Evolutionary conservation across 2,113 vertebrate species (phyloP).

Genomic region (Clarias magur): DNA sequence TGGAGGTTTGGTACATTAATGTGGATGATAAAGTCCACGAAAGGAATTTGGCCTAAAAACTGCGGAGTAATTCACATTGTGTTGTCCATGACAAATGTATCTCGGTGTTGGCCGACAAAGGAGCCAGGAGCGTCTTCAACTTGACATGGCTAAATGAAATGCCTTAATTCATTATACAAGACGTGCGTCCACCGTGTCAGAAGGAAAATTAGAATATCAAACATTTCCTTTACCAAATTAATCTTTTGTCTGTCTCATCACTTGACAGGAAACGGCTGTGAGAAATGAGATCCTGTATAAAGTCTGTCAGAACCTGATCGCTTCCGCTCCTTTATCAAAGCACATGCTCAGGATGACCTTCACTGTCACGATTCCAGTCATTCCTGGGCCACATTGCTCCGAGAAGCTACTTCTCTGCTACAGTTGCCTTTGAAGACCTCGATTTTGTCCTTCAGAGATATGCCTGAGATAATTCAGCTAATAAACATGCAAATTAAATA

Average conservation of each 20-base stretch:
- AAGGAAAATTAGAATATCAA: constrained; percentile 78
- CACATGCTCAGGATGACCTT: neutral
- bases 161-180: constrained; percentile 77
- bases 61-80: neutral
- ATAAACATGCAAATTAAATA: neutral
- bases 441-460: neutral
- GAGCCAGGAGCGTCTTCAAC: constrained; percentile 71
- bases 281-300: neutral
- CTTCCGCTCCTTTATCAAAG: neutral
- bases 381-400: neutral
- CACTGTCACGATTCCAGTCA: neutral
- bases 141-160: constrained; percentile 78
- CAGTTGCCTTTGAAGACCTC: neutral
- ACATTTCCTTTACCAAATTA: constrained; percentile 66
- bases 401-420: neutral
- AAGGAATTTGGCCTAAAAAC: neutral
- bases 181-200: constrained; percentile 70
- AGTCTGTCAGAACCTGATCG: neutral
- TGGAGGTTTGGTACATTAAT: neutral
- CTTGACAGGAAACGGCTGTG: neutral
- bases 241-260: constrained; percentile 51
- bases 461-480: neutral
- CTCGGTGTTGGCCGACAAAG: constrained; percentile 50
- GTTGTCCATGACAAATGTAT: constrained; percentile 12
- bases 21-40: neutral